phyloP scores from a whole-genome alignment of 2,888 invertebrate species.

The Acronicta psi region DNA sequence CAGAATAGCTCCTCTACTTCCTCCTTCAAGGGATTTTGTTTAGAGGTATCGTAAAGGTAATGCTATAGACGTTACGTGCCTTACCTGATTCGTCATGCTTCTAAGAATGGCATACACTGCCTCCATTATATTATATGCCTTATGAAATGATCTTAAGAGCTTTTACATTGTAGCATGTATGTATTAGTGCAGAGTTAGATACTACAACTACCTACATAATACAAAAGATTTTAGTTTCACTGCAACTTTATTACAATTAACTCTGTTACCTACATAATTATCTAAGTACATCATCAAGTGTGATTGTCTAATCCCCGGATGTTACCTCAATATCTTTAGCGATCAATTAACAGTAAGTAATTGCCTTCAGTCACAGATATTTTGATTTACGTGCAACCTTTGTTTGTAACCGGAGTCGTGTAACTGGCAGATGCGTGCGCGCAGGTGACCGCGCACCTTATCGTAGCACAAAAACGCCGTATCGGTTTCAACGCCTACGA shows the following conservation, averaged over 20 bases:
- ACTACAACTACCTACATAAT: no score
- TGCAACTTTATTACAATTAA: background rate
- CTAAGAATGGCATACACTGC: no score
- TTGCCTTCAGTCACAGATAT: conserved; percentile 30
- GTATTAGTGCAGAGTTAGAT: no score
- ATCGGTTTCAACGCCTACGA: conserved; percentile 46
- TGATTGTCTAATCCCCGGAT: conserved; percentile 4
- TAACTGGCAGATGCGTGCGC: conserved; percentile 57
- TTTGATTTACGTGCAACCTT: conserved; percentile 50
- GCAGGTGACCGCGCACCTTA: conserved; percentile 61
- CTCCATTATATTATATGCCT: no score
- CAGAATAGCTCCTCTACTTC: no score
- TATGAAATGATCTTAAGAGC: no score
- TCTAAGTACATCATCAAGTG: background rate
- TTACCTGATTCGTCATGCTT: no score
- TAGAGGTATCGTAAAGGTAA: no score
- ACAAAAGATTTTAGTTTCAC: background rate
- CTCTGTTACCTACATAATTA: no score
- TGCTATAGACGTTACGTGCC: no score
- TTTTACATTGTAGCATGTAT: no score
- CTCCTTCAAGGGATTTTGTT: no score
- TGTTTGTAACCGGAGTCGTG: conserved; percentile 31
- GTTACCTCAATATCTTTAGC: conserved; percentile 1
- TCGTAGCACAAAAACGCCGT: conserved; percentile 47
- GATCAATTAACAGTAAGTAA: conserved; percentile 16